Conservation (phyloP, 2,888 invertebrate species). For the Rotaria magnacalcarata region DNA sequence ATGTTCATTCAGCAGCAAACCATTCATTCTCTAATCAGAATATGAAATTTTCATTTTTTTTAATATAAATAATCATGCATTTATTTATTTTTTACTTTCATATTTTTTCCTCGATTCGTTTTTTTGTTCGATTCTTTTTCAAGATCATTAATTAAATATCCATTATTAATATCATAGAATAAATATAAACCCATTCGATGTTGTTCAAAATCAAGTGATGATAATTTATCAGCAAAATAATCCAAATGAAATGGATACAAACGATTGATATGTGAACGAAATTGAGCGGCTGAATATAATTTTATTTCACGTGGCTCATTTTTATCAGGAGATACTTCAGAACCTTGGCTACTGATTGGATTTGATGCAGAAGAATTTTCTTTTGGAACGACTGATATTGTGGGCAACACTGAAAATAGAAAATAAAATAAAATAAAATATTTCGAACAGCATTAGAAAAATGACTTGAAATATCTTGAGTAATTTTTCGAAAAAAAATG, state of each 20-base stretch:
- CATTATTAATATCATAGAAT: not conserved
- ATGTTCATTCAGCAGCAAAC: conserved; percentile 19
- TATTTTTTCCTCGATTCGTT: not conserved
- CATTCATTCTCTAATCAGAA: conserved; percentile 5
- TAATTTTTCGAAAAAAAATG: not conserved
- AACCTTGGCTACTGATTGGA: not conserved
- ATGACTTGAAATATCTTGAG: not conserved
- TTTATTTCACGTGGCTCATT: not conserved
- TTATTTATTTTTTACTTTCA: not conserved
- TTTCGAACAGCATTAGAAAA: not conserved
- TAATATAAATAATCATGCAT: not conserved
- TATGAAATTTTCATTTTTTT: too few relatives aligned
- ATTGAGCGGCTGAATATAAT: not conserved
- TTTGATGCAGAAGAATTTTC: not conserved
- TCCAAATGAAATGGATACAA: not conserved
- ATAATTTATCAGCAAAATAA: not conserved
- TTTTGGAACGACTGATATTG: not conserved
- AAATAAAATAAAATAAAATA: not conserved
- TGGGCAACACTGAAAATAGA: not conserved
- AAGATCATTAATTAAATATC: not conserved
- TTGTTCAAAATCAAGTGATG: conserved; percentile 26
- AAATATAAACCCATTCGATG: conserved; percentile 25
- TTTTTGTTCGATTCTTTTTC: not conserved
- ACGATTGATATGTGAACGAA: conserved; percentile 24
- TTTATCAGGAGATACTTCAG: not conserved